Conservation (phyloP, 2,113 vertebrate species). For the Notarius lentiginosus region DNA sequence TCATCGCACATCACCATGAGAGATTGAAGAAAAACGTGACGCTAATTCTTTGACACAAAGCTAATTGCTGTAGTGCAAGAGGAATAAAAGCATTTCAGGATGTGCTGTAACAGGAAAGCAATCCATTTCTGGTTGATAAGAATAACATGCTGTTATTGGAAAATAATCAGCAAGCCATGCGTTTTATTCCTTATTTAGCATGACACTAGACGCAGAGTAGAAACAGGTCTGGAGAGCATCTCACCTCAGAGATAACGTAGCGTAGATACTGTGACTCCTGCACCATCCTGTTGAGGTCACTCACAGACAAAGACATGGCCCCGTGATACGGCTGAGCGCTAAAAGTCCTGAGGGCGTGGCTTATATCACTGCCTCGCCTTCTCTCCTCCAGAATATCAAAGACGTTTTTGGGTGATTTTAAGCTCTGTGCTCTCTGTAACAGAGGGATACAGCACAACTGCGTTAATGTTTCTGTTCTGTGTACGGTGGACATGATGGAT, state of each 20-base stretch:
- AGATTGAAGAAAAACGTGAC: too few relatives aligned
- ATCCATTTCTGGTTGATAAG: background rate
- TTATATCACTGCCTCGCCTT: conserved; percentile 79
- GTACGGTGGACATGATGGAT: background rate
- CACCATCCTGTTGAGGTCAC: conserved; percentile 79
- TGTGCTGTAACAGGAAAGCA: too few relatives aligned
- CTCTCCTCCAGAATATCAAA: conserved; percentile 89
- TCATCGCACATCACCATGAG: background rate
- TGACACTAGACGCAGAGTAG: background rate
- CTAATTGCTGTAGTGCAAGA: too few relatives aligned
- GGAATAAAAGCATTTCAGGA: too few relatives aligned
- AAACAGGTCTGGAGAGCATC: background rate
- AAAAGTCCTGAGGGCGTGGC: conserved; percentile 84
- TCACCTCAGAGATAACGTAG: conserved; percentile 84
- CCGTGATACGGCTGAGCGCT: conserved; percentile 79
- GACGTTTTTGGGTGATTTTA: conserved; percentile 76
- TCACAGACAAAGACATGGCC: conserved; percentile 72
- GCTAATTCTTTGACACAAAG: too few relatives aligned
- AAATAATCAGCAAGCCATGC: too few relatives aligned
- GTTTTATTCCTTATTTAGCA: background rate
- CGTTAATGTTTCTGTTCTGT: background rate
- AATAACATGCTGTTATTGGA: background rate
- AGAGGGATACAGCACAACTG: background rate
- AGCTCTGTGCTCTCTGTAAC: conserved; percentile 25
- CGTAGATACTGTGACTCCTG: conserved; percentile 83